phyloP scores from a whole-genome alignment of 2,888 invertebrate genomes.

The Pristionchus entomophagus region DNA sequence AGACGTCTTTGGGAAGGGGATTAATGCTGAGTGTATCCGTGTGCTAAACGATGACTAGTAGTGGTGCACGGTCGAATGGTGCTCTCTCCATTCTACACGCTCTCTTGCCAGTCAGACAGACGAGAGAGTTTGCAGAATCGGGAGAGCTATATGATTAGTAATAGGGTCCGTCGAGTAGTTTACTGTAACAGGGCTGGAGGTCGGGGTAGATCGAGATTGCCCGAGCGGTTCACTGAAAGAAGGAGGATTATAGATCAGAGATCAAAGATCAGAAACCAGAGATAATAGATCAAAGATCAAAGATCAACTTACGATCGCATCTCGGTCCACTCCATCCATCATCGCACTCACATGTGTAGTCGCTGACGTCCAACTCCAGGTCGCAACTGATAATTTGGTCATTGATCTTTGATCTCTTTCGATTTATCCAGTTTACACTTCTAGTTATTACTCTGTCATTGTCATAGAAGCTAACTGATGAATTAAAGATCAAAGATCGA shows the following conservation, averaged over 20 bases:
- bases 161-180: background rate
- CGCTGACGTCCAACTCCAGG: background rate
- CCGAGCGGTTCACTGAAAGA: background rate
- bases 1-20: background rate
- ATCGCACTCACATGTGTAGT: constrained; percentile 27
- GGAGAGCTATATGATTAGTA: background rate
- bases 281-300: constrained; percentile 15
- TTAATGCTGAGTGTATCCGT: background rate
- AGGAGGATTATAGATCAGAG: background rate
- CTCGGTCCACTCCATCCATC: constrained; percentile 36
- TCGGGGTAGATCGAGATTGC: no score
- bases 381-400: constrained; percentile 7
- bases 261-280: background rate
- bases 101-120: no score
- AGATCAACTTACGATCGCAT: constrained; percentile 32
- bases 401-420: background rate
- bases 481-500: no score
- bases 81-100: no score
- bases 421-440: background rate
- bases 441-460: background rate
- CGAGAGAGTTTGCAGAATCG: no score
- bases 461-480: background rate
- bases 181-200: background rate
- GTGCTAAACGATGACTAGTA: constrained; percentile 6
- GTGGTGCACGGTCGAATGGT: background rate